Percentiles rank a stretch among this genome's conserved stretches.
phyloP scores from a whole-genome alignment of 64 coral and sea anemone species.

The Anthopleura sola region DNA sequence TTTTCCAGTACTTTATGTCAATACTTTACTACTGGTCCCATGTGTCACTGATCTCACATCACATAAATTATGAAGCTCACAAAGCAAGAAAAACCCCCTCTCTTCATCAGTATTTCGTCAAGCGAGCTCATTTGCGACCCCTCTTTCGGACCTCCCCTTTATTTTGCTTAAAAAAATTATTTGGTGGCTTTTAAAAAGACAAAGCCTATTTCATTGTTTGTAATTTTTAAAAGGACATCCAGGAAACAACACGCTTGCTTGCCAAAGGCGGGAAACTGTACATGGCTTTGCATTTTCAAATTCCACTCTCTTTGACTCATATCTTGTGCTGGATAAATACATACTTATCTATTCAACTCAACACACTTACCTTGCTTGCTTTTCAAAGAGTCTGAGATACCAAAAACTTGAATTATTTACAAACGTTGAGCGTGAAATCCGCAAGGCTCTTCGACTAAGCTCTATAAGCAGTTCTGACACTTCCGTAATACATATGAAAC shows the following conservation, averaged over 20 bases:
- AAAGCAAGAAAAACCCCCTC: not conserved
- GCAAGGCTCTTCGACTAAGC: too few relatives aligned
- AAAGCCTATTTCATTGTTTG: not conserved
- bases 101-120: too few relatives aligned
- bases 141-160: not conserved
- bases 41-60: not conserved
- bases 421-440: not conserved
- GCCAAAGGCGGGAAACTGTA: not conserved
- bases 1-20: too few relatives aligned
- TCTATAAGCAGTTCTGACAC: not conserved
- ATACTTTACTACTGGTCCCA: too few relatives aligned
- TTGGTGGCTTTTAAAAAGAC: not conserved
- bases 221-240: not conserved
- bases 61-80: too few relatives aligned
- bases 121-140: not conserved
- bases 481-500: constrained; percentile 4
- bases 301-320: not conserved
- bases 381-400: not conserved
- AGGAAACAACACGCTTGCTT: too few relatives aligned
- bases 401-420: not conserved
- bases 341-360: not conserved
- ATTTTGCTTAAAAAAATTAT: not conserved
- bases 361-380: not conserved
- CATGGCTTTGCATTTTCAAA: not conserved
- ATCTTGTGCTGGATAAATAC: not conserved